Base-by-base conservation (phyloP, 2,888 invertebrate genomes). In the Amblyteles armatorius region DNA sequence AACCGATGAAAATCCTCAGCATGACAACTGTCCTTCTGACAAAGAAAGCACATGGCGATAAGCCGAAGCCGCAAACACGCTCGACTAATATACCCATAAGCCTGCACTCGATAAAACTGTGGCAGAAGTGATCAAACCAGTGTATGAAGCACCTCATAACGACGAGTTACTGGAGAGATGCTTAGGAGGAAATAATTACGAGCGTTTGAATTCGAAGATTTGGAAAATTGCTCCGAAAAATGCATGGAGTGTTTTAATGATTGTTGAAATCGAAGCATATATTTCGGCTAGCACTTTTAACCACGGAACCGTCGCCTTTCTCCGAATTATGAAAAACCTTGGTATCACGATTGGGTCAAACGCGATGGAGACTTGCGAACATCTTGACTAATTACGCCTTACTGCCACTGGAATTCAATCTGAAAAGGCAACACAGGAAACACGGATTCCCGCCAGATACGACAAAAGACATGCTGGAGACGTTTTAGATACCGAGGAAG, bases 131-230 rank as follows among this genome's bases (percentile, higher is more conserved):
- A 33, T 33, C 5, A 33, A 33, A 33, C 33, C 0, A 33, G 33
- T 33, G 33, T 33, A 33, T 5, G 33, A 33, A 33, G 33, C 33
- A 33, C 33, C 5, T 33, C 4, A 0, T 33, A 33, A 33, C 33
- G 33, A 33, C 33, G 4, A 33, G 33, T 33, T 3, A 33, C 5
- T 33, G 33, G 33, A 33, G 29, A 60, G 60, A 74, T 74, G 26
- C n/a, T 44, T 63, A 74, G 74, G 73, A 74, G 63, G 63, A 60
- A 63, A 48, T 60, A 74, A 74, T 74, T 50, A 74, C 19, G 74
- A 74, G 48, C 50, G 33, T 33, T 33, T 33, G 33, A 33, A 5
- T 33, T 33, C 33, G 4, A 33, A 4, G 33, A 33, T 33, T 48
- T 74, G 63, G 63, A 63, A 63, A 73, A 73, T 73, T 55, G 73